Evolutionary conservation across 2,113 vertebrate species (phyloP).

Genomic region (Ceyx cyanopectus): DNA sequence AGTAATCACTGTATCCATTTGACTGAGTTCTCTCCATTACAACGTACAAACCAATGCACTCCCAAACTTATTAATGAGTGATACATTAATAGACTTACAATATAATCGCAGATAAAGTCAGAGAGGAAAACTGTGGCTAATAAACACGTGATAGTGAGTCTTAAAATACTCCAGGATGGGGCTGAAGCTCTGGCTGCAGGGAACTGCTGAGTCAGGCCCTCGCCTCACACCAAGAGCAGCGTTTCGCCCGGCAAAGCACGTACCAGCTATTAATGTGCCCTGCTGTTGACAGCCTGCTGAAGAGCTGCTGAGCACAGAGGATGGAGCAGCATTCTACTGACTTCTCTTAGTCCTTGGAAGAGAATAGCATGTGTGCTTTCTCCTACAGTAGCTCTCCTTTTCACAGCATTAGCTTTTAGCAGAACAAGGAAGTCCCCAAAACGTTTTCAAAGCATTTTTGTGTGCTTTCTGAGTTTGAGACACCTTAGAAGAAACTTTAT

Average conservation of each 20-base stretch:
- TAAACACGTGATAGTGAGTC: not conserved
- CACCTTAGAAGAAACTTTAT: not conserved
- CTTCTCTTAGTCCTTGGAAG: not conserved
- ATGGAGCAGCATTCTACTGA: not conserved
- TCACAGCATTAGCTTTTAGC: not conserved
- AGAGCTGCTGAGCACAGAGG: not conserved
- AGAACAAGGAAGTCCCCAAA: not conserved
- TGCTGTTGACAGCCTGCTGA: slow-evolving; percentile 10
- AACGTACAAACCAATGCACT: not conserved
- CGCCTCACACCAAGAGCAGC: not conserved
- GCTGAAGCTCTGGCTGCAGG: not conserved
- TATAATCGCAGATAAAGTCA: slow-evolving; percentile 20
- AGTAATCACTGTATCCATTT: not conserved
- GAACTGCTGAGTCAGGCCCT: slow-evolving; percentile 44
- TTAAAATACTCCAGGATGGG: slow-evolving; percentile 20
- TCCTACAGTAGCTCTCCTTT: not conserved
- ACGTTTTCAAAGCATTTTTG: not conserved
- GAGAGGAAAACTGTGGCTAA: not conserved
- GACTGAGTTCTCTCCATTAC: not conserved
- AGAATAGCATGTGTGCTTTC: not conserved
- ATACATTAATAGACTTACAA: not conserved
- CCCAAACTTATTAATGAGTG: not conserved
- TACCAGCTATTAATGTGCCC: not conserved
- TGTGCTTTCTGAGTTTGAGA: not conserved
- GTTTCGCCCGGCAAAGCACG: not conserved